These are phyloP conservation scores for human (Homo sapiens) DNA, from an alignment of 2,113 vertebrate species.

Conservation along the genomic window GRCh38 chr1:41481001-41481500, in stretches of 20 bases:
- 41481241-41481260: constrained; percentile 45
- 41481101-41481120: constrained; percentile 29
- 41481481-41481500: not conserved
- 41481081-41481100: constrained; percentile 57
- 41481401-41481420: constrained; percentile 41
- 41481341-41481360: constrained; percentile 39
- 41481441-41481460: constrained; percentile 56
- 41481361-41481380: constrained; percentile 67
- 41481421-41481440: constrained; percentile 63
- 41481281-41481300: not conserved
- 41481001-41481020: not conserved
- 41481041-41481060: not conserved
- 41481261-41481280: not conserved
- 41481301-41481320: constrained; percentile 66
- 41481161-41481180: not conserved
- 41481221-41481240: constrained; percentile 58
- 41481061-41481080: accelerated
- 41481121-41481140: accelerated
- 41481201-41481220: constrained; percentile 6
- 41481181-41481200: constrained; percentile 36
- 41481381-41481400: constrained; percentile 52
- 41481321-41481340: constrained; percentile 63
- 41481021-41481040: not conserved
- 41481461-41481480: constrained; percentile 64
- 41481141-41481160: not conserved